A percentile compares a stretch with the other conserved stretches of the same genome.
phyloP scores from a whole-genome alignment of 2,797 vertebrate species.

The Melanotaenia maccullochi region DNA sequence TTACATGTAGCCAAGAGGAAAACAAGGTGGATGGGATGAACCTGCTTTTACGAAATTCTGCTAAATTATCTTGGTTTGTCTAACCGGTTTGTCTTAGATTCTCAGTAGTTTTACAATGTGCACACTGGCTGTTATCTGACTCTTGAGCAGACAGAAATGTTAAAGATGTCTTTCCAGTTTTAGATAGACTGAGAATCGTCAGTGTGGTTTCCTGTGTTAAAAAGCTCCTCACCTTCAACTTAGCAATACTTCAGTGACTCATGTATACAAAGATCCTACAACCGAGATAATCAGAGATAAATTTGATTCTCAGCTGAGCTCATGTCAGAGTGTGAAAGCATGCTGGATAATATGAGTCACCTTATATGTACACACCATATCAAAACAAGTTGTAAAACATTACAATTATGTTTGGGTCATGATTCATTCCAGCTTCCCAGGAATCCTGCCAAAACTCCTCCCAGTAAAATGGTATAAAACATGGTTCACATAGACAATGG shows the following conservation, averaged over 20 bases:
- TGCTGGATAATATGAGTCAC: conserved; percentile 32
- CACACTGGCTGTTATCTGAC: neutral
- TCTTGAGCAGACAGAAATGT: neutral
- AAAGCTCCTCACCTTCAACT: neutral
- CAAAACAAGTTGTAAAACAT: conserved; percentile 43
- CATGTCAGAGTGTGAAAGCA: neutral
- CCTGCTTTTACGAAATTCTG: neutral
- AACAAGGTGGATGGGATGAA: neutral
- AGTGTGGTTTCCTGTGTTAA: conserved; percentile 37
- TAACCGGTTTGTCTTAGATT: neutral
- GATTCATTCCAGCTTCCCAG: conserved; percentile 26
- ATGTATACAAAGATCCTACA: neutral
- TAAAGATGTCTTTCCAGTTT: neutral
- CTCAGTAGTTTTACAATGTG: neutral
- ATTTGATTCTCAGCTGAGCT: conserved; percentile 7
- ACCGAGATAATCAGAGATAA: neutral
- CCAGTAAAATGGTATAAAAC: neutral
- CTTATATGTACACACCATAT: conserved; percentile 25
- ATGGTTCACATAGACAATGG: neutral
- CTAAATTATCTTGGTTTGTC: neutral
- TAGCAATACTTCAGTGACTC: neutral
- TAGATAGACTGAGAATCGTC: neutral
- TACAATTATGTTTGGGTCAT: conserved; percentile 10
- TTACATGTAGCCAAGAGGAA: neutral
- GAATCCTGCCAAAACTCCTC: neutral